Evolutionary conservation across 1,140 invertebrate species (phyloP).

Genomic region (Diprion similis): DNA sequence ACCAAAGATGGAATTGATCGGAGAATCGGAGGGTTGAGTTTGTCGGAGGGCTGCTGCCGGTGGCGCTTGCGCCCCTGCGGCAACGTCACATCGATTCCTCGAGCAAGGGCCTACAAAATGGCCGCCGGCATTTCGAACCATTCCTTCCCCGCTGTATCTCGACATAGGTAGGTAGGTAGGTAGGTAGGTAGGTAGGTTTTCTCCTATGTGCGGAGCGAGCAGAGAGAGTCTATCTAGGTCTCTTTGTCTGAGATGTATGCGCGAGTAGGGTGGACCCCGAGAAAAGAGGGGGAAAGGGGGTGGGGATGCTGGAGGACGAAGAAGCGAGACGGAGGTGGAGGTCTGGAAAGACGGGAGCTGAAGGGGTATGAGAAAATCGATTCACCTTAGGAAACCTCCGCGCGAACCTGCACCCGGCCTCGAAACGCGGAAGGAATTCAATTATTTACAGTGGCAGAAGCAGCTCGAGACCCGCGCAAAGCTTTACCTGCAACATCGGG

Average conservation of each 20-base stretch:
- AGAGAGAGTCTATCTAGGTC: slow-evolving; percentile 44
- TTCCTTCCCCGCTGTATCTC: slow-evolving; percentile 53
- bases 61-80: slow-evolving; percentile 62
- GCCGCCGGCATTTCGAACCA: slow-evolving; percentile 54
- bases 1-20: slow-evolving; percentile 47
- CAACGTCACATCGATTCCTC: slow-evolving; percentile 63
- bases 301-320: neutral
- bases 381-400: slow-evolving; percentile 52
- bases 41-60: slow-evolving; percentile 46
- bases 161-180: neutral
- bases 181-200: neutral
- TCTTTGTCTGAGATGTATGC: slow-evolving; percentile 52
- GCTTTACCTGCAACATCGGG: slow-evolving; percentile 5
- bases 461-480: slow-evolving; percentile 39
- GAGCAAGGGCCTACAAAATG: slow-evolving; percentile 63
- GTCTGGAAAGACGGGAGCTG: slow-evolving; percentile 1
- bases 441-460: slow-evolving; percentile 61
- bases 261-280: slow-evolving; percentile 28
- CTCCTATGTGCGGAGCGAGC: neutral
- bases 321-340: neutral
- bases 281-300: neutral
- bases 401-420: slow-evolving; percentile 30
- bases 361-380: slow-evolving; percentile 55
- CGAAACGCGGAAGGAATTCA: slow-evolving; percentile 58
- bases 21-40: slow-evolving; percentile 44